A percentile compares a stretch with the other conserved stretches of the same genome.
Conservation (phyloP, 1,140 invertebrate species). For the Drosophila varians region DNA sequence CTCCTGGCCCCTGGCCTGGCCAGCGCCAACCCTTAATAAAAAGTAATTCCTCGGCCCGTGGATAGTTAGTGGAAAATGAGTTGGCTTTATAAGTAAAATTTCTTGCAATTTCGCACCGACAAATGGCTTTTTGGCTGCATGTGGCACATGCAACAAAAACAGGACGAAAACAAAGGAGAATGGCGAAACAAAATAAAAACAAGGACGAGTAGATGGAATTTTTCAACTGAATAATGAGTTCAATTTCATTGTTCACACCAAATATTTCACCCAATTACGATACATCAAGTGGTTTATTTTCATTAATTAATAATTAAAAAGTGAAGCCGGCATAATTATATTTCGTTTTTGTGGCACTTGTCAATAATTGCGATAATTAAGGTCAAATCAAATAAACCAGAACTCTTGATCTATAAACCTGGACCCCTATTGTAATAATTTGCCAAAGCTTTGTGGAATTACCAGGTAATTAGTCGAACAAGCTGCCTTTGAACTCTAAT, state of each 20-base stretch:
- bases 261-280: neutral
- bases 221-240: conserved; percentile 14
- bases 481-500: neutral
- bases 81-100: conserved; percentile 61
- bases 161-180: conserved; percentile 13
- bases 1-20: too few species aligned
- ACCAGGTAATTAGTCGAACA: neutral
- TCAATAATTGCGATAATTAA: neutral
- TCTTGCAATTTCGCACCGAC: conserved; percentile 62
- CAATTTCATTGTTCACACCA: neutral
- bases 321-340: neutral
- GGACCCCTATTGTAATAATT: neutral
- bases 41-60: conserved; percentile 53
- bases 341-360: neutral
- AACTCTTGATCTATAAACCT: neutral
- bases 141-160: conserved; percentile 44
- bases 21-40: conserved; percentile 52
- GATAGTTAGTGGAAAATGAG: conserved; percentile 58
- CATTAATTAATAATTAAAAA: neutral
- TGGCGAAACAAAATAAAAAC: neutral
- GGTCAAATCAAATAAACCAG: neutral
- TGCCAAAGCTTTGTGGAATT: neutral
- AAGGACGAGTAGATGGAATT: conserved; percentile 14
- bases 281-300: neutral
- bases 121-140: conserved; percentile 58